A percentile compares a stretch with the other conserved stretches of the same genome.
phyloP scores from a whole-genome alignment of 1,140 invertebrate genomes.

The Cotesia typhae region DNA sequence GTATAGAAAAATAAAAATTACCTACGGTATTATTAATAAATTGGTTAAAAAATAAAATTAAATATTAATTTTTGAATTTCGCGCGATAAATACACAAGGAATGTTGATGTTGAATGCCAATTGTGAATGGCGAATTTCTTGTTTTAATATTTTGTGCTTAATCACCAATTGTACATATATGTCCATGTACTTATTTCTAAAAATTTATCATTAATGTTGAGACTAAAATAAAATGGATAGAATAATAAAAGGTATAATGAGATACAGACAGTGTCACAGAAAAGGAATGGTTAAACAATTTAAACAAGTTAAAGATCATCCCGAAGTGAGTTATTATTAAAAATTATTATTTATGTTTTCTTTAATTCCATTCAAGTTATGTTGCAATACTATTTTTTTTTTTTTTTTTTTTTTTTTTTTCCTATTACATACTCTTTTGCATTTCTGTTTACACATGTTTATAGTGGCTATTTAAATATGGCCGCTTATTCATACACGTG shows the following conservation, averaged over 20 bases:
- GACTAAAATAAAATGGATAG: slow-evolving; percentile 73
- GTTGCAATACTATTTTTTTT: too few relatives aligned
- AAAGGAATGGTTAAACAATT: slow-evolving; percentile 91
- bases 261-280: slow-evolving; percentile 81
- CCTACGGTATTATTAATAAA: too few relatives aligned
- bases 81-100: slow-evolving; percentile 10
- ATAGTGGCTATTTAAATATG: slow-evolving; percentile 26
- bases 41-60: too few relatives aligned
- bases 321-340: slow-evolving; percentile 73
- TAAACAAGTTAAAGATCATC: slow-evolving; percentile 84
- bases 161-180: slow-evolving; percentile 1
- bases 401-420: too few relatives aligned
- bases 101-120: neutral
- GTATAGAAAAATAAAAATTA: too few relatives aligned
- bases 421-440: neutral
- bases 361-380: too few relatives aligned
- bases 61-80: slow-evolving; percentile 22
- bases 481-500: slow-evolving; percentile 2
- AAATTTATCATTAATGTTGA: neutral
- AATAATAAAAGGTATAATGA: slow-evolving; percentile 87
- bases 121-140: slow-evolving; percentile 2
- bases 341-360: too few relatives aligned
- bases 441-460: slow-evolving; percentile 18
- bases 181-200: neutral
- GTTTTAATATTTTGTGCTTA: slow-evolving; percentile 4